Base-by-base conservation (phyloP, 2,113 vertebrate species). In the Neoarius graeffei region DNA sequence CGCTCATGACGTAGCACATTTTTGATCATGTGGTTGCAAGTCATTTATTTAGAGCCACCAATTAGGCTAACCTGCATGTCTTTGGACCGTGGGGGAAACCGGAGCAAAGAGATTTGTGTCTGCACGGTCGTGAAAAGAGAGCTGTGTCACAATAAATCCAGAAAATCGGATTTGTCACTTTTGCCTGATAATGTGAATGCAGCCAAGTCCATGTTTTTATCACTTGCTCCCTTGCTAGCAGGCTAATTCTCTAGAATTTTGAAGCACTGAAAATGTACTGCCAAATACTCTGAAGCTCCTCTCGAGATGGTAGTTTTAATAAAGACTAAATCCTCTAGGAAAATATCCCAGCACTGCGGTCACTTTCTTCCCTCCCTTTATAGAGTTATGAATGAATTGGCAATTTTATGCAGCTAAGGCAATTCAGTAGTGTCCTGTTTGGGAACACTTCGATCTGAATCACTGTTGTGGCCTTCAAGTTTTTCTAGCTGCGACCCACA, bases 401-500 rank as follows among this genome's bases (percentile, higher is more conserved):
- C 80, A 81, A 56, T 81, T 54, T 87, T 89, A 81, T 23, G 71
- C 35, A 84, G 67, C 73, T 25, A 54, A 64, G 14, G 84, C 20
- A 85, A 83, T 84, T 87, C 74, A 67, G 64, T 77, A 42, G 85
- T 66, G n/a, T 52, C 59, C 71, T 66, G 83, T 85, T 87, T 90
- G 88, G 14, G 62, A 77, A 59, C 89, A 83, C 14, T 60, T 60
- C 88, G 64, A 71, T 86, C 71, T 89, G 52, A 35, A 62, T 81
- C 77, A 13, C 87, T 83, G 85, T 35, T 91, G 87, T 90, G 88
- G 91, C 81, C 59, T 67, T 84, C 77, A 81, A 64, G 56, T 85
- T 67, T 84, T 87, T 87, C 90, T 89, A 89, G 90, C 91, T 87
- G 86, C 73, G 90, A 92, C 90, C 90, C 85, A 92, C 91, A 93